Conservation (phyloP, 2,888 invertebrate genomes). For the Lasioglossum figueresi region DNA sequence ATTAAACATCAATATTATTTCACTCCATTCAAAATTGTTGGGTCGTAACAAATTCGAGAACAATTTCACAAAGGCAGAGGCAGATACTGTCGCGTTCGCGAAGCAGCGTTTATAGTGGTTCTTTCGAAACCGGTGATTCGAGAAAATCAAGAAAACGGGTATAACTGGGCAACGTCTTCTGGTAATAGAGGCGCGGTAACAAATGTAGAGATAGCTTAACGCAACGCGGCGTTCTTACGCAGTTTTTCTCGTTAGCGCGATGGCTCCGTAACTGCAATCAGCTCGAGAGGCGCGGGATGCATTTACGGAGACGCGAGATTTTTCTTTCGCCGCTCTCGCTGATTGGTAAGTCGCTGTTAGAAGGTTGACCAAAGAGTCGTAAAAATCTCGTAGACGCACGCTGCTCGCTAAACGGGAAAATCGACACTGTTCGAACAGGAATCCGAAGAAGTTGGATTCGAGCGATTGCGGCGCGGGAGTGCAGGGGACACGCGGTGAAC, state of each 20-base stretch:
- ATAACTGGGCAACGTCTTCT: not conserved
- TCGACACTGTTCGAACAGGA: not conserved
- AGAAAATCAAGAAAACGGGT: not conserved
- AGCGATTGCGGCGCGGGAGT: not conserved
- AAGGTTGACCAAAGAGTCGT: not conserved
- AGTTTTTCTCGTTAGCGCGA: not conserved
- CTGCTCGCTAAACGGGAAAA: too few relatives aligned
- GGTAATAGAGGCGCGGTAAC: not conserved
- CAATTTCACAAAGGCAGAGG: not conserved
- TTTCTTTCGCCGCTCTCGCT: not conserved
- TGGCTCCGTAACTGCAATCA: not conserved
- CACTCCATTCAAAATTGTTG: too few relatives aligned
- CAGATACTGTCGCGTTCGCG: not conserved
- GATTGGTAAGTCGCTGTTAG: not conserved
- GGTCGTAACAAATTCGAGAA: not conserved
- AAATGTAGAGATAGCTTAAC: not conserved
- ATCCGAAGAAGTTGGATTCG: not conserved
- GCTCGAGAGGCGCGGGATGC: not conserved
- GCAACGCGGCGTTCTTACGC: not conserved
- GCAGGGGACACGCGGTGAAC: conserved; percentile 16
- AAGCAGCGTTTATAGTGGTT: not conserved
- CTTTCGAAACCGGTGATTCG: not conserved
- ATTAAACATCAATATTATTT: too few relatives aligned
- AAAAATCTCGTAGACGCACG: not conserved
- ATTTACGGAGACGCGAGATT: not conserved